Evolutionary conservation across 2,113 vertebrate species (phyloP).

Genomic region (Phaethornis superciliosus): DNA sequence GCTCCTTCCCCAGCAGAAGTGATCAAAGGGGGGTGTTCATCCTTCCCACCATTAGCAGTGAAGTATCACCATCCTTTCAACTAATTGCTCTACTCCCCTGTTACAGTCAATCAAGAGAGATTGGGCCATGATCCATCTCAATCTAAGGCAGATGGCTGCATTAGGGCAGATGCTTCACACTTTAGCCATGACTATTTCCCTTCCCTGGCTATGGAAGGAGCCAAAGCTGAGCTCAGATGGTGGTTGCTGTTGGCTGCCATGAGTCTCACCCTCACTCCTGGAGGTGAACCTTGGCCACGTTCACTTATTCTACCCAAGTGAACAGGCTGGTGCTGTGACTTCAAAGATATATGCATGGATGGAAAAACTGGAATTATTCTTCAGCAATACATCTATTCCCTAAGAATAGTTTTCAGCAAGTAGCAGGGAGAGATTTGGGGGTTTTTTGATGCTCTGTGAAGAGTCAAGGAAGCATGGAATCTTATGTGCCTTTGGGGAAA

Average conservation of each 20-base stretch:
- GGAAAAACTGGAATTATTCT: neutral
- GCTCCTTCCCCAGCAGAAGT: neutral
- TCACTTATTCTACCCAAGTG: neutral
- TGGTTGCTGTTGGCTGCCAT: neutral
- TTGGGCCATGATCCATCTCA: neutral
- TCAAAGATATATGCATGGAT: neutral
- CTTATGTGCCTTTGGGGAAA: neutral
- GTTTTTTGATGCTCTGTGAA: neutral
- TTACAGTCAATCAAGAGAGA: neutral
- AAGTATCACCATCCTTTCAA: neutral
- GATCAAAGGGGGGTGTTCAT: neutral
- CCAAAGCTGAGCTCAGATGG: neutral
- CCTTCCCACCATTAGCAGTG: neutral
- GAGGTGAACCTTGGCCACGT: neutral
- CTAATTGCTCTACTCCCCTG: fast-evolving
- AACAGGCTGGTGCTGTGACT: neutral
- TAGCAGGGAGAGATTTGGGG: neutral
- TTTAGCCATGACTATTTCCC: neutral
- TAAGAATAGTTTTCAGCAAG: conserved; percentile 17
- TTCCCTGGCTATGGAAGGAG: neutral
- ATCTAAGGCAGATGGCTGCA: neutral
- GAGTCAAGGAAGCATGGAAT: conserved; percentile 11
- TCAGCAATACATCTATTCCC: neutral
- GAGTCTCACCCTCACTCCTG: neutral
- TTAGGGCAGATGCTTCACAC: neutral